Conservation (phyloP, 1,140 invertebrate species). For the Achatina immaculata region DNA sequence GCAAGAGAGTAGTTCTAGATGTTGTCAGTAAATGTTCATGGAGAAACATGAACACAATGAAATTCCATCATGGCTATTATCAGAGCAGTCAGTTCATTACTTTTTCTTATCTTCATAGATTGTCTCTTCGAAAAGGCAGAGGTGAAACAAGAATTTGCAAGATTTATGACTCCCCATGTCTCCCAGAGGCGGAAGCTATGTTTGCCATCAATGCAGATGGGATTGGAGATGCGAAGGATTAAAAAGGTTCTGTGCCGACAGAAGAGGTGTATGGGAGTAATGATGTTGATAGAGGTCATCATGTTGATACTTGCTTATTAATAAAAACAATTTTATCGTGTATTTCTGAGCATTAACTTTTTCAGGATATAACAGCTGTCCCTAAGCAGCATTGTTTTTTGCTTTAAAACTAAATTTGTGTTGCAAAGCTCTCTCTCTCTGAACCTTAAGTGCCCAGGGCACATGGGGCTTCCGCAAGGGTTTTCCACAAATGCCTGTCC, state of each 20-base stretch:
- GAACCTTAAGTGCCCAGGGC: too few species aligned
- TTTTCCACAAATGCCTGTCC: too few species aligned
- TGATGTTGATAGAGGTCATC: background rate
- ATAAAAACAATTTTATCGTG: background rate
- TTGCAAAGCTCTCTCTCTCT: too few species aligned
- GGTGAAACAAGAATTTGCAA: slow-evolving; percentile 98
- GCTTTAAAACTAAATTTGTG: too few species aligned
- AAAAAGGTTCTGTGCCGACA: background rate
- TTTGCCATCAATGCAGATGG: slow-evolving; percentile 97
- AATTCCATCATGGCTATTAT: background rate
- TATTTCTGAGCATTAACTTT: background rate
- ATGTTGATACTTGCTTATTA: too few species aligned
- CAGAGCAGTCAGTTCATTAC: too few species aligned
- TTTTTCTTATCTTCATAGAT: too few species aligned
- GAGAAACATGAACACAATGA: background rate
- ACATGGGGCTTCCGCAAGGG: too few species aligned
- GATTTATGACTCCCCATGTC: slow-evolving; percentile 98
- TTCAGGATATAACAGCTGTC: too few species aligned
- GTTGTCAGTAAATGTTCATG: too few species aligned
- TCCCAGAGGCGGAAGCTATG: slow-evolving; percentile 97
- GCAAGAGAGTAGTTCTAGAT: too few species aligned
- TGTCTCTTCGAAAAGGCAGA: slow-evolving; percentile 94
- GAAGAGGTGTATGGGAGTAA: background rate
- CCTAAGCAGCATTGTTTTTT: too few species aligned
- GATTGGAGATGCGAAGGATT: slow-evolving; percentile 94